Base-by-base conservation (phyloP, 2,797 vertebrate species). In the Thamnophis elegans region DNA sequence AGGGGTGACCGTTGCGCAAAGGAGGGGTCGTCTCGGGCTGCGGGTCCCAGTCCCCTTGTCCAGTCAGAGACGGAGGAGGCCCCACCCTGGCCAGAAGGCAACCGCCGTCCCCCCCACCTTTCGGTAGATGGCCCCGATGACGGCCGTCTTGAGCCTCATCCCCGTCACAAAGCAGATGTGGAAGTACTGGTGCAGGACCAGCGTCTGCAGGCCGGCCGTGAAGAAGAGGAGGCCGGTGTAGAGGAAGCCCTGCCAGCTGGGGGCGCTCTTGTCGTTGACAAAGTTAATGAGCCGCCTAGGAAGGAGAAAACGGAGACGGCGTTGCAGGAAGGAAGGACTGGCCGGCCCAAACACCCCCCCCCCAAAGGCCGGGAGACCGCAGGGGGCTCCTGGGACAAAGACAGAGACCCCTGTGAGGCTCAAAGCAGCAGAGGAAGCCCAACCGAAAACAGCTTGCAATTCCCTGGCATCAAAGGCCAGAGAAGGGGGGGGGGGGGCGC, bases 111-210 rank as follows among this genome's bases (percentile, higher is more conserved):
- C 11, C 20, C 16, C 12, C 96, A 99, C 99, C 98, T 99, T 99
- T 28, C 99, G 98, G 93, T 99, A 99, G 92, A 99, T 98, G 0
- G 99, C 98, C 25, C 99, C 99, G 0, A 99, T 97, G 93, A 99
- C 97, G 1, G 99, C 99, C 0, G 99, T 98, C 95, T 99, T 99
- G 68, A 99, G 96, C 82, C 99, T 97, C 99, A 99, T 99, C 94
- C 99, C 99, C 0, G 99, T 98, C 91, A 99, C 98, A 28, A 99
- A 99, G 96, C 99, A 99, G 94, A 99, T 98, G 32, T 99, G 99
- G 95, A 99, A 99, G 96, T 99, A 99, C 90, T 98, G 98, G 97
- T 99, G 99, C 85, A 99, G 97, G 94, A 99, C 97, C 62, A 99
- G 97, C 0, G 99, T 99, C 98, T 99, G 99, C 55, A 99, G 94